A percentile compares a stretch with the other conserved stretches of the same genome.
Conservation (phyloP, 23 tunicate species). For the Clavelina lepadiformis region DNA sequence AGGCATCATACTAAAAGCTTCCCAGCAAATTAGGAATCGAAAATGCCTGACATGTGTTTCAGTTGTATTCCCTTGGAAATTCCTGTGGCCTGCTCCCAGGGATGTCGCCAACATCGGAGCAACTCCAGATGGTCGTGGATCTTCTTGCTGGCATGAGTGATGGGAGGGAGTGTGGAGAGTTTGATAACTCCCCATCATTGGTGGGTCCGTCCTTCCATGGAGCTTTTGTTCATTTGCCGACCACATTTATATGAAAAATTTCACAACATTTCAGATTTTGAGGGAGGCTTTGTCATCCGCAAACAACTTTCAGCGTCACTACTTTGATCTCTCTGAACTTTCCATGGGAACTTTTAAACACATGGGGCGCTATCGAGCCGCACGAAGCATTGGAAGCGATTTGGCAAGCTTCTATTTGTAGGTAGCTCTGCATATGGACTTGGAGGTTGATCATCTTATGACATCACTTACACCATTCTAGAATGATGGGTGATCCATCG, state of each 20-base stretch:
- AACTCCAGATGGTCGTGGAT: constrained; percentile 68
- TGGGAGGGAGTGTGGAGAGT: constrained; percentile 76
- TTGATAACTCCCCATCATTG: constrained; percentile 46
- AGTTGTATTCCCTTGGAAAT: constrained; percentile 64
- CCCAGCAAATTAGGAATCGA: no score
- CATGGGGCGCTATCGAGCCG: constrained; percentile 70
- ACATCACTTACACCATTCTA: not conserved
- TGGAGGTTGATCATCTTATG: no score
- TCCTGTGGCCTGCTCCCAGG: constrained; percentile 79
- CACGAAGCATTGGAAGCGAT: constrained; percentile 65
- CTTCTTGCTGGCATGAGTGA: constrained; percentile 88
- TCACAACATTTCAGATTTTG: constrained; percentile 39
- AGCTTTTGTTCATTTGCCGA: no score
- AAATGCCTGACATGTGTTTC: constrained; percentile 10
- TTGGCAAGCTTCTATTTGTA: constrained; percentile 79
- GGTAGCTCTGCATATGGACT: no score
- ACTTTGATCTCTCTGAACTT: constrained; percentile 78
- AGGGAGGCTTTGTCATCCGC: constrained; percentile 94
- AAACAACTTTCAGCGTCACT: constrained; percentile 62
- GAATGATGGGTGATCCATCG: constrained; percentile 46
- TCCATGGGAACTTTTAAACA: constrained; percentile 95
- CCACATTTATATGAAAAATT: not conserved
- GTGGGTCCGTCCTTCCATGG: constrained; percentile 30
- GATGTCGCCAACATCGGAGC: constrained; percentile 42
- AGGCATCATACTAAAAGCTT: no score